These are phyloP conservation scores for human DNA, from an alignment of 2,113 vertebrate species.

Conservation along the genomic window DNA sequence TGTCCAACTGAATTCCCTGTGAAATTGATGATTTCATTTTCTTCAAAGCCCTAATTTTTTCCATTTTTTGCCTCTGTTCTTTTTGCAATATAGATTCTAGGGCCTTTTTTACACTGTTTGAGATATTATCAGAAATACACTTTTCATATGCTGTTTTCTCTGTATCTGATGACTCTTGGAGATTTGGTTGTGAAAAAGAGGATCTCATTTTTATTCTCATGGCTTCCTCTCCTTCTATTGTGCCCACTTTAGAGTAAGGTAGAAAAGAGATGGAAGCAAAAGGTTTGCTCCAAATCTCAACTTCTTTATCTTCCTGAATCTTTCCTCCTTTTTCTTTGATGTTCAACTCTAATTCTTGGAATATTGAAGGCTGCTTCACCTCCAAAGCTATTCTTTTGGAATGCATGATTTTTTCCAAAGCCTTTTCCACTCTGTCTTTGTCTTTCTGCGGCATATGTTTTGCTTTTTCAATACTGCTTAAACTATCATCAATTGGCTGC, in stretches of 20 bases:
- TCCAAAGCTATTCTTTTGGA: not conserved
- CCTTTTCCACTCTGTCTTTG: not conserved
- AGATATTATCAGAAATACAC: not conserved
- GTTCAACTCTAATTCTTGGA: not conserved
- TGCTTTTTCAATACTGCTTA: slow-evolving; percentile 18
- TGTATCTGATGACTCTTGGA: not conserved
- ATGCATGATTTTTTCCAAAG: not conserved
- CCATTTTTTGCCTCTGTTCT: not conserved
- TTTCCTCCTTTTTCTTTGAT: not conserved
- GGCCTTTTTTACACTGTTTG: not conserved
- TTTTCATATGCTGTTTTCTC: not conserved
- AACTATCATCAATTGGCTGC: not conserved
- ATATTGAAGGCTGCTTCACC: not conserved
- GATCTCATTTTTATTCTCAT: not conserved
- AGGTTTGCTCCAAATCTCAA: not conserved
- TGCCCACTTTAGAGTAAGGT: not conserved
- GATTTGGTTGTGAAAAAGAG: not conserved
- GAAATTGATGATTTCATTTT: not conserved
- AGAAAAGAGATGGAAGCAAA: not conserved
- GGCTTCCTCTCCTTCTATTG: not conserved
- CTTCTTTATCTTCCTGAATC: not conserved
- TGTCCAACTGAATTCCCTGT: slow-evolving; percentile 14
- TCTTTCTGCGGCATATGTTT: not conserved
- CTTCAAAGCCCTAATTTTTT: not conserved
- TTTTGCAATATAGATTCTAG: not conserved